Evolutionary conservation across 2,888 invertebrate species (phyloP).

Genomic region (Dexiosoma caninum): DNA sequence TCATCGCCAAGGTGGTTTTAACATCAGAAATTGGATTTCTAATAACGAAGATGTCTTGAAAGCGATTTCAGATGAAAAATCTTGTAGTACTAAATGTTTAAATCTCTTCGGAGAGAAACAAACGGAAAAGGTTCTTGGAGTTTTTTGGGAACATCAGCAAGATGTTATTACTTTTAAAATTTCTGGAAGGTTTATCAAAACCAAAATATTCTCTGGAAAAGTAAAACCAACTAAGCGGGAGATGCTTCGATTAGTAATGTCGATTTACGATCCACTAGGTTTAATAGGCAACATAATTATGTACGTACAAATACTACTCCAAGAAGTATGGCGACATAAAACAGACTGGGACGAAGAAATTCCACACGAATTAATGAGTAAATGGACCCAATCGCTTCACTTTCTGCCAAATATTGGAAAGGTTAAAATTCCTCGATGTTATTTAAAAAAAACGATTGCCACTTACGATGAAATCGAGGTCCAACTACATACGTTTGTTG

Average conservation of each 20-base stretch:
- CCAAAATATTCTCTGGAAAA: neutral
- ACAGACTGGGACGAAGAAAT: conserved; percentile 19
- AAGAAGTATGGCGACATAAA: conserved; percentile 34
- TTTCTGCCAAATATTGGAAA: neutral
- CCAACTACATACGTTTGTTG: too few species aligned
- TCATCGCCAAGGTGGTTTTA: conserved; percentile 37
- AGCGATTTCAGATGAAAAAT: neutral
- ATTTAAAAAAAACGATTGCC: neutral
- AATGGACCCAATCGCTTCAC: neutral
- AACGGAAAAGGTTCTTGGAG: conserved; percentile 47
- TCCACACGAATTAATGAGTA: conserved; percentile 21
- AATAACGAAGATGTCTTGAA: conserved; percentile 15
- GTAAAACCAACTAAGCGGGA: conserved; percentile 16
- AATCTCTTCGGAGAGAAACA: conserved; percentile 7
- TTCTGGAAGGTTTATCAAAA: neutral
- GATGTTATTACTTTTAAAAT: conserved; percentile 53
- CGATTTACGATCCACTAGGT: too few species aligned
- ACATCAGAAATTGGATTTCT: conserved; percentile 41
- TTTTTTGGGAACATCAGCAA: too few species aligned
- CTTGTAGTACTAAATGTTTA: neutral
- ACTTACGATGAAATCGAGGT: neutral
- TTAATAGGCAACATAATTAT: conserved; percentile 31
- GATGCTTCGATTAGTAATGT: too few species aligned
- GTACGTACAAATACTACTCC: conserved; percentile 34
- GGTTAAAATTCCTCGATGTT: too few species aligned